Conservation (phyloP, 2,113 vertebrate species). For the Heterotilapia buettikoferi region DNA sequence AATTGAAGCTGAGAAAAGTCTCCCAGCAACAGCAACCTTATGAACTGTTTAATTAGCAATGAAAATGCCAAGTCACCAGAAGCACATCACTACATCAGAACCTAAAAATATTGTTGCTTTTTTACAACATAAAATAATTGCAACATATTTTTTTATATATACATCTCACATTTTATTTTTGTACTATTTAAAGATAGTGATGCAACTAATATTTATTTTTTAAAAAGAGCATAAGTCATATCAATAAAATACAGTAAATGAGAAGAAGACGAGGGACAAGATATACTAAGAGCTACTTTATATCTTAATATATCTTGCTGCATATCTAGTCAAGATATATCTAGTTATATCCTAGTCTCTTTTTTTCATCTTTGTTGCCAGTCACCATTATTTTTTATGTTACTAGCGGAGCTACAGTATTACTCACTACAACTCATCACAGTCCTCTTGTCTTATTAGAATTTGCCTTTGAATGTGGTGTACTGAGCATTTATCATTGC, state of each 20-base stretch:
- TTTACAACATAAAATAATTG: neutral
- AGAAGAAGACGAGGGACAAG: neutral
- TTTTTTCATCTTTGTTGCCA: neutral
- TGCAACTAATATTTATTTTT: neutral
- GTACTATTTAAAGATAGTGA: neutral
- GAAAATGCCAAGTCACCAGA: neutral
- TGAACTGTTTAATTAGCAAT: neutral
- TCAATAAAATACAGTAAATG: neutral
- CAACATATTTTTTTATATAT: neutral
- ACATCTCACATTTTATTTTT: neutral
- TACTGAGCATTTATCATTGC: neutral
- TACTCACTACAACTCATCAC: neutral
- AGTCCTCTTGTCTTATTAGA: neutral
- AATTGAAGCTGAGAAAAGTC: neutral
- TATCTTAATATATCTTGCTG: neutral
- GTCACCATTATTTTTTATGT: neutral
- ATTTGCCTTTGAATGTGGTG: neutral
- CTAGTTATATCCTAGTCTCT: neutral
- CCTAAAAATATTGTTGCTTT: neutral
- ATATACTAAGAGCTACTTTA: neutral
- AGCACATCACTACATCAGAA: neutral
- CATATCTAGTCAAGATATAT: neutral
- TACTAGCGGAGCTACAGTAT: neutral
- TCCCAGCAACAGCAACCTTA: neutral
- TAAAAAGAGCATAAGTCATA: neutral